Evolutionary conservation across 2,888 invertebrate genomes (phyloP).

Genomic region (Acleris laterana): DNA sequence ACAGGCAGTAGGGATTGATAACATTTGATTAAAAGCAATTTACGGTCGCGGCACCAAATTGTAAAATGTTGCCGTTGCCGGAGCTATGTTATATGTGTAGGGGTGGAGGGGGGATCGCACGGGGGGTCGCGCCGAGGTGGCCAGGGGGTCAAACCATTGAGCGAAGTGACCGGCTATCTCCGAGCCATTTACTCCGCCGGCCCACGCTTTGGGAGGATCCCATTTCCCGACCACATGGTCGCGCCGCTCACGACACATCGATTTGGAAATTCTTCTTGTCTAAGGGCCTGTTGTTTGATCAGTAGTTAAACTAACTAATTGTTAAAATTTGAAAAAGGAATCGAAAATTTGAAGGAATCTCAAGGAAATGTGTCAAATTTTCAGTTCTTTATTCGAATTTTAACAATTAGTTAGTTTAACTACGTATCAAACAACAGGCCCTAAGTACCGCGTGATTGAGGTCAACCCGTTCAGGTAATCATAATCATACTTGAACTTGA

Average conservation of each 20-base stretch:
- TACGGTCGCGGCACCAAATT: slow-evolving; percentile 23
- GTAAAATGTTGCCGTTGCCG: slow-evolving; percentile 27
- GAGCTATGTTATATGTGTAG: slow-evolving; percentile 15
- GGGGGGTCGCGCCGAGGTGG: slow-evolving; percentile 19
- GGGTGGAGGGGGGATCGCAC: slow-evolving; percentile 22
- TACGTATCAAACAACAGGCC: no score
- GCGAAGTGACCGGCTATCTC: slow-evolving; percentile 42
- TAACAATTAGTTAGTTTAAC: no score
- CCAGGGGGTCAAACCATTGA: slow-evolving; percentile 35
- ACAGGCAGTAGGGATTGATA: slow-evolving; percentile 18
- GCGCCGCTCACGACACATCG: slow-evolving; percentile 20
- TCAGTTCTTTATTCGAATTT: no score
- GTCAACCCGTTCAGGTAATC: no score
- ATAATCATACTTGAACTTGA: no score
- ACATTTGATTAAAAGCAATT: slow-evolving; percentile 32
- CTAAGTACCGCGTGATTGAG: background rate
- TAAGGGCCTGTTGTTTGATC: no score
- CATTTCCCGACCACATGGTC: slow-evolving; percentile 35
- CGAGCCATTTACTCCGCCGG: slow-evolving; percentile 44
- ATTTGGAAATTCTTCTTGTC: slow-evolving; percentile 10
- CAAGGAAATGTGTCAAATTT: no score
- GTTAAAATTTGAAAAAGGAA: no score
- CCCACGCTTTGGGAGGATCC: slow-evolving; percentile 43
- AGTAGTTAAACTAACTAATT: no score
- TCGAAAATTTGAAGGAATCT: no score